phyloP scores from a whole-genome alignment of 2,113 vertebrate species.

The Microtus montanus region DNA sequence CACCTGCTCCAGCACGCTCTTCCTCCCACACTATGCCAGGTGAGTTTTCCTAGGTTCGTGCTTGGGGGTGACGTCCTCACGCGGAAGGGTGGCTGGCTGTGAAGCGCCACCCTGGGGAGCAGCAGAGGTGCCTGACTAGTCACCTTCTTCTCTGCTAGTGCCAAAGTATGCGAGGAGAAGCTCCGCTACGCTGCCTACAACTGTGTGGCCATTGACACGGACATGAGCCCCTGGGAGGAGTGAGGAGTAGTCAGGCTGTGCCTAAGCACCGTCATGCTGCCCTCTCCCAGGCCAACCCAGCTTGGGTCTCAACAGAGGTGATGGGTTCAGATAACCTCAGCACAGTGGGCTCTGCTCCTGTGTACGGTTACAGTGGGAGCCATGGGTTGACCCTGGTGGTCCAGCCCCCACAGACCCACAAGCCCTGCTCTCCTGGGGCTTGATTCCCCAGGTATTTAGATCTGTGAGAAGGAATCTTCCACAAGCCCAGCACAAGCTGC shows the following conservation, averaged over 20 bases:
- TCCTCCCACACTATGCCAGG: conserved; percentile 96
- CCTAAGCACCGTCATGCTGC: background rate
- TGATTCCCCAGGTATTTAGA: background rate
- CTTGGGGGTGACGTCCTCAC: background rate
- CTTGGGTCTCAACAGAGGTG: background rate
- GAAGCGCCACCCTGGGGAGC: background rate
- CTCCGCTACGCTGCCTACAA: conserved; percentile 98
- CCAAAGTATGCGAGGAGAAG: conserved; percentile 97
- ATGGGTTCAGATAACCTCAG: background rate
- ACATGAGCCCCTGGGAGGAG: conserved; percentile 99
- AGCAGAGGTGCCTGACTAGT: background rate
- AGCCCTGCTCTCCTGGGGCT: conserved; percentile 4
- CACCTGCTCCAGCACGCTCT: conserved; percentile 97
- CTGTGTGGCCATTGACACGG: conserved; percentile 98
- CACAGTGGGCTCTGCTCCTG: background rate
- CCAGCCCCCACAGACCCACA: background rate
- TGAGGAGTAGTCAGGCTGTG: conserved; percentile 75
- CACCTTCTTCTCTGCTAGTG: conserved; percentile 81
- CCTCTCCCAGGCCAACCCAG: background rate
- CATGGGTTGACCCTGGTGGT: background rate
- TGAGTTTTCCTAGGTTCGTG: conserved; percentile 74
- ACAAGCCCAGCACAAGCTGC: conserved; percentile 66
- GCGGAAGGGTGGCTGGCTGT: background rate
- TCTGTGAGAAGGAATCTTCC: conserved; percentile 45
- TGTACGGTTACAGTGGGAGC: background rate